Evolutionary conservation across 2,797 vertebrate species (phyloP).

Genomic region (Tamandua tetradactyla): DNA sequence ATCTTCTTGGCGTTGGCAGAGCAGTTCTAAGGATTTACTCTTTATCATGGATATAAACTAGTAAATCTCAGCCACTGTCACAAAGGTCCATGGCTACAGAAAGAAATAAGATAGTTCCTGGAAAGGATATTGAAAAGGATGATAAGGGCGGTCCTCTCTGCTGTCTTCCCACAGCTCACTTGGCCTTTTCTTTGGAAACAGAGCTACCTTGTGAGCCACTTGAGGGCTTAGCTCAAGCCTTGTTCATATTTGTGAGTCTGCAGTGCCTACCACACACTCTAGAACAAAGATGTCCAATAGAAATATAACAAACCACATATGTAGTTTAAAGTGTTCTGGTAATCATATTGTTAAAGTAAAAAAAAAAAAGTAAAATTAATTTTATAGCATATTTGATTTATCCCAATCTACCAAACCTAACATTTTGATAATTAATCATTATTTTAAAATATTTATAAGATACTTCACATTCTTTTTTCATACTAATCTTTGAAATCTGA

Average conservation of each 20-base stretch:
- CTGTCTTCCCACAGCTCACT: background rate
- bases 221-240: background rate
- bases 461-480: background rate
- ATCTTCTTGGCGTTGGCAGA: background rate
- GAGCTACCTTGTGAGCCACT: background rate
- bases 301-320: background rate
- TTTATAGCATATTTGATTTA: background rate
- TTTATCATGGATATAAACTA: background rate
- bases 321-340: background rate
- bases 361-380: background rate
- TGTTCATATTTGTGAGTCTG: background rate
- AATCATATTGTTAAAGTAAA: background rate
- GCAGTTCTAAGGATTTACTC: background rate
- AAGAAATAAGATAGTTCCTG: background rate
- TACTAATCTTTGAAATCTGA: background rate
- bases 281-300: background rate
- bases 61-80: background rate
- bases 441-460: background rate
- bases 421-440: background rate
- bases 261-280: background rate
- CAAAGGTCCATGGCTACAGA: background rate
- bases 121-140: background rate
- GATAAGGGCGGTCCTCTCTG: background rate
- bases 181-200: background rate
- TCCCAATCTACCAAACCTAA: background rate